Evolutionary conservation across 64 coral and sea anemone species (phyloP).

Genomic region (Actinia tenebrosa): DNA sequence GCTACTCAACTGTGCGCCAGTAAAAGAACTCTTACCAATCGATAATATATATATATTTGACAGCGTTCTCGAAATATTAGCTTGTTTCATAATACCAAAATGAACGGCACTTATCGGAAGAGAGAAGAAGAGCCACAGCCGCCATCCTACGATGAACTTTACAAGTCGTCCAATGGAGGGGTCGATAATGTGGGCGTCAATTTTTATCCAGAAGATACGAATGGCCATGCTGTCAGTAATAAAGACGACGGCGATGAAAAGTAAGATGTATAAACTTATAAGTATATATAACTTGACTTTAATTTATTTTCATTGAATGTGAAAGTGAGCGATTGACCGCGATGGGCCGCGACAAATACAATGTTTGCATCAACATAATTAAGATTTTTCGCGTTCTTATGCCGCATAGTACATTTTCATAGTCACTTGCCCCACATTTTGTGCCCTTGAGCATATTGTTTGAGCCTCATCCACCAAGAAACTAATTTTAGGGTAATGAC

Average conservation of each 20-base stretch:
- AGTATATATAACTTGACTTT: no score
- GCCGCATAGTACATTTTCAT: no score
- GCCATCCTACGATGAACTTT: background rate
- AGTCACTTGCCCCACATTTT: no score
- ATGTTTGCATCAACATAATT: background rate
- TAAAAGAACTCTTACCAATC: background rate
- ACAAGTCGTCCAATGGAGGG: background rate
- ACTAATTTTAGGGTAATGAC: no score
- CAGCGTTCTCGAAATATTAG: background rate
- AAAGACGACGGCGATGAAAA: background rate
- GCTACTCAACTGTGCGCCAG: background rate
- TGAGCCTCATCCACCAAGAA: no score
- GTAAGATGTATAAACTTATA: background rate
- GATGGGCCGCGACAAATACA: background rate
- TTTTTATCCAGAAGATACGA: background rate
- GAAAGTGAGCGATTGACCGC: background rate
- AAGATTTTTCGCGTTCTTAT: background rate
- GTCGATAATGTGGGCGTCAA: background rate
- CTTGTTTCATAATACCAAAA: background rate
- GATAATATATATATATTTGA: background rate
- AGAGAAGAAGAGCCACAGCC: background rate
- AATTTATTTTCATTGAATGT: background rate
- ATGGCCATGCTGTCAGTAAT: background rate
- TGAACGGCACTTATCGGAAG: background rate
- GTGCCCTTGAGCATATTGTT: no score